Evolutionary conservation across 2,888 invertebrate species (phyloP), one percentile per base, ranked within the genome.

Genomic region (Lumbricus terrestris): DNA sequence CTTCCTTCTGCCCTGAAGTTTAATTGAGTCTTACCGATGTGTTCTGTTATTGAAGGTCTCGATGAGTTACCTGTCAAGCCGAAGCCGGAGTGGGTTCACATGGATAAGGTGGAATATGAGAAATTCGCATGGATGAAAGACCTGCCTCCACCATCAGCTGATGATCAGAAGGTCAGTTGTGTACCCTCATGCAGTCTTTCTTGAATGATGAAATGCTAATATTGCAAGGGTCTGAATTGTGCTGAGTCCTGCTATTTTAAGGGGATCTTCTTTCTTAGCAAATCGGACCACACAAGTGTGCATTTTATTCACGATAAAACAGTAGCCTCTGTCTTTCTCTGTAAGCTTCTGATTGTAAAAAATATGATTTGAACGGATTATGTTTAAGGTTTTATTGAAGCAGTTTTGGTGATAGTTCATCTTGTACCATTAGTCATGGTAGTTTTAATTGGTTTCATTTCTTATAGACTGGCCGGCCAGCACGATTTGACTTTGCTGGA

Each of bases 51-150:
- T n/a, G 23, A 38, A 89, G 90, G n/a, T 34, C 29, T 54, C 23
- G 89, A 94, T 47, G 95, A 95, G 29, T 90, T 95, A 69, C 95
- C 95, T 15, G 93, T 95, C 0, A 92, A 93, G 90, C 93, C 93
- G 0, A 92, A 93, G 29, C 93, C 93, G 91, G 96, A 96, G 89
- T 98, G 97, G 97, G 94, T 98, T 0, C 96, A 98, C 94, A 98
- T 98, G 96, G 96, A 97, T 94, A 96, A 96, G n/a, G 94, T 98
- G 88, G 98, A 98, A 95, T 96, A 96, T 92, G 97, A 97, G 92
- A 98, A 98, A 95, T 94, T 98, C 34, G 96, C 97, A 93, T 98
- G 98, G 98, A 97, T 97, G 96, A 96, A 97, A 94, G 96, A 96
- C 91, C 95, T 96, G n/a, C 96, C 96, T 0, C 91, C 93, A 13